phyloP scores from a whole-genome alignment of 2,797 vertebrate species.

The Acipenser ruthenus region DNA sequence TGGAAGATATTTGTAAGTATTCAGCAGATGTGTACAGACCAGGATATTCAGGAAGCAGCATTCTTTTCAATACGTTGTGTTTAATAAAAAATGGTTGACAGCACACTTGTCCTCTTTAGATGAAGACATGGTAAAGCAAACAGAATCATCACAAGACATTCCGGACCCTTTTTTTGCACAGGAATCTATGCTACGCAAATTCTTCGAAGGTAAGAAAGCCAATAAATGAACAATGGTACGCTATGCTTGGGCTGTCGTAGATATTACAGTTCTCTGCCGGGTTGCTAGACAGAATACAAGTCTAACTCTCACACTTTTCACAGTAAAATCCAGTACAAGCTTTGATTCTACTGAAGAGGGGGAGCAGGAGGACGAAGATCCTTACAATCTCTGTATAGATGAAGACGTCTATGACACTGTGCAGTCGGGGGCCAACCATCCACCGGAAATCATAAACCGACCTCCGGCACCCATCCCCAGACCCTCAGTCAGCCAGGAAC shows the following conservation, averaged over 20 bases:
- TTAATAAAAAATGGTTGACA: neutral
- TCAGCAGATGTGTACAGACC: neutral
- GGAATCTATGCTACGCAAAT: constrained; percentile 80
- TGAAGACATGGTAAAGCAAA: constrained; percentile 69
- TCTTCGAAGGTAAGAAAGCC: constrained; percentile 74
- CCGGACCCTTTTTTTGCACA: constrained; percentile 49
- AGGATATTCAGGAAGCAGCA: neutral
- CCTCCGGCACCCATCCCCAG: constrained; percentile 86
- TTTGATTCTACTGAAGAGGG: constrained; percentile 15
- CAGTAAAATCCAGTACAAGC: no score
- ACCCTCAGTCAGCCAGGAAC: constrained; percentile 40
- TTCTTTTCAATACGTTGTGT: neutral
- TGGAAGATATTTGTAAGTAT: constrained; percentile 76
- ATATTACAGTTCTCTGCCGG: no score
- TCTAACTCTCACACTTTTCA: no score
- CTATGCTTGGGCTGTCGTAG: no score
- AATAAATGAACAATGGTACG: no score
- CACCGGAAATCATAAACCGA: constrained; percentile 56
- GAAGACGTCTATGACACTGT: constrained; percentile 74
- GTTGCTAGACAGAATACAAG: no score
- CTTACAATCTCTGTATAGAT: constrained; percentile 35
- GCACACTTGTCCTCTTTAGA: constrained; percentile 49
- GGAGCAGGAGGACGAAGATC: constrained; percentile 44
- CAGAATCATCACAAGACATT: constrained; percentile 30
- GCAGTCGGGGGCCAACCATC: constrained; percentile 41